Conservation (phyloP, 2,113 vertebrate species). For the Amazona vittata region DNA sequence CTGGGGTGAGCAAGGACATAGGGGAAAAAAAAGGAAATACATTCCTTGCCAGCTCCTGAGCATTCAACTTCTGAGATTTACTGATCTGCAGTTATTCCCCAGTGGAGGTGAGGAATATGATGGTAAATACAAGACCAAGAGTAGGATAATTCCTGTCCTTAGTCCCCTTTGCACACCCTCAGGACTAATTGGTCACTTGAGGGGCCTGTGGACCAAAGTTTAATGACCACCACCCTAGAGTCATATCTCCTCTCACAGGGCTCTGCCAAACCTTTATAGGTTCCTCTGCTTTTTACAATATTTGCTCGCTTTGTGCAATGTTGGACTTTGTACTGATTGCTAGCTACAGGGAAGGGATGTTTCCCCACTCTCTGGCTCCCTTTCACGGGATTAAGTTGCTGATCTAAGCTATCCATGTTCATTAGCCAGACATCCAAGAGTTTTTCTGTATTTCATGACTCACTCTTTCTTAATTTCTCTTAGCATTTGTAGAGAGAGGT, state of each 20-base stretch:
- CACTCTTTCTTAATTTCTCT: neutral
- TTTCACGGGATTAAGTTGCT: neutral
- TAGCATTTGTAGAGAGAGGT: neutral
- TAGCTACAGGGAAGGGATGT: neutral
- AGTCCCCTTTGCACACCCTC: neutral
- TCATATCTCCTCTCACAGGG: neutral
- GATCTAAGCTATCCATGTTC: neutral
- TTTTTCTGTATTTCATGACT: neutral
- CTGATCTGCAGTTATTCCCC: neutral
- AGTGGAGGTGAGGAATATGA: neutral
- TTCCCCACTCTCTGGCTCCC: neutral
- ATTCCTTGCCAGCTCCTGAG: neutral
- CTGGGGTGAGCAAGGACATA: neutral
- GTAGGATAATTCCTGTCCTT: neutral
- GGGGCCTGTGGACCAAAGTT: neutral
- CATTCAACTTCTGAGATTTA: neutral
- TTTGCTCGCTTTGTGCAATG: neutral
- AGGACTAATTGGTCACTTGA: accelerated
- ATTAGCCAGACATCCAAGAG: neutral
- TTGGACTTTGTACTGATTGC: neutral
- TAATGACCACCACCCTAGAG: neutral
- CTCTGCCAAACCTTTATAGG: neutral
- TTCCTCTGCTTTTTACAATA: neutral
- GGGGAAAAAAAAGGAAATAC: neutral
- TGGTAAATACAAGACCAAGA: neutral